These are phyloP conservation scores for Megathymus violae DNA, from an alignment of 1,140 invertebrate genomes.

Conservation along the genomic window DNA sequence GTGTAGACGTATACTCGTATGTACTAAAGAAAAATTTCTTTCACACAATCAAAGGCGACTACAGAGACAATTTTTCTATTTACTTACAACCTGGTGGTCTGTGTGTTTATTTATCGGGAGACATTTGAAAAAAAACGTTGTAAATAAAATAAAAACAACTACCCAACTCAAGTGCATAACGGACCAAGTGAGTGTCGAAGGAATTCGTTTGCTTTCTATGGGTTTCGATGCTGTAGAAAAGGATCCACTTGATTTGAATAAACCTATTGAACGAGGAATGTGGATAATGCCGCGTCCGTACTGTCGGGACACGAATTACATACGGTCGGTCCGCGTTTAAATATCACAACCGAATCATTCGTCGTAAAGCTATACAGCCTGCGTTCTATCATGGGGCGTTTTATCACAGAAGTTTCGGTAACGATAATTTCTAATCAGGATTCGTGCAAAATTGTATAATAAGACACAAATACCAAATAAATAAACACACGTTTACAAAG, in stretches of 20 bases:
- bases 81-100: neutral
- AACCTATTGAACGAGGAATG: constrained; percentile 52
- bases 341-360: constrained; percentile 32
- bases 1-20: too few species aligned
- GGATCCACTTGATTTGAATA: constrained; percentile 60
- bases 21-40: too few species aligned
- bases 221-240: constrained; percentile 11
- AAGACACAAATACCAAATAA: too few species aligned
- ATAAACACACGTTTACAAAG: too few species aligned
- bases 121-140: neutral
- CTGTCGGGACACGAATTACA: constrained; percentile 50
- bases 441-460: too few species aligned
- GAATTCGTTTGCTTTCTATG: constrained; percentile 16
- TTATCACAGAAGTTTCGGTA: too few species aligned
- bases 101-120: neutral
- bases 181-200: constrained; percentile 9
- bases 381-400: neutral
- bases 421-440: too few species aligned
- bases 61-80: neutral
- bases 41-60: too few species aligned
- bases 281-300: constrained; percentile 51
- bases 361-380: neutral
- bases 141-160: constrained; percentile 8
- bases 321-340: constrained; percentile 32
- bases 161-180: neutral